Conservation (phyloP, 1,140 invertebrate species). For the Harlomillsia oculata region DNA sequence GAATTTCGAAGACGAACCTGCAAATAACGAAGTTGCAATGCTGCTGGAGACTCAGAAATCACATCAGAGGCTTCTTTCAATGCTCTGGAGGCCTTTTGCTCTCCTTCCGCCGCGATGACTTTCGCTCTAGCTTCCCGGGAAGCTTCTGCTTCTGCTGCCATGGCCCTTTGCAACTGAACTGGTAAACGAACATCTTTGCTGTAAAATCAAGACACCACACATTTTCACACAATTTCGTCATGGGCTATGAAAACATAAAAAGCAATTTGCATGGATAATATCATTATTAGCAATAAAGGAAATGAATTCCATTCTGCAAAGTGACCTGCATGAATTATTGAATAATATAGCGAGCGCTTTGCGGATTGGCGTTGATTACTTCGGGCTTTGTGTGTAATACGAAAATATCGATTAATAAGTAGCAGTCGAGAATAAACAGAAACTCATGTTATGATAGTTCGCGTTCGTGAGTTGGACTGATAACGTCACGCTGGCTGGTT, state of each 20-base stretch:
- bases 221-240: background rate
- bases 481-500: too few relatives aligned
- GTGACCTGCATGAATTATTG: too few relatives aligned
- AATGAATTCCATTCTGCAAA: too few relatives aligned
- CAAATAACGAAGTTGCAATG: constrained; percentile 46
- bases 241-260: background rate
- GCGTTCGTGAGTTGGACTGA: too few relatives aligned
- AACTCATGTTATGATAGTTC: too few relatives aligned
- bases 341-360: too few relatives aligned
- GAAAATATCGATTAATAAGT: too few relatives aligned
- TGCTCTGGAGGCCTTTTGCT: constrained; percentile 45
- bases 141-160: constrained; percentile 52
- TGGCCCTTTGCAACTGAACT: constrained; percentile 49
- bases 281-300: too few relatives aligned
- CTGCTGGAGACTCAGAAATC: constrained; percentile 38
- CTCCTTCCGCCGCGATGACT: constrained; percentile 50
- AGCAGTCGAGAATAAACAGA: too few relatives aligned
- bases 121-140: constrained; percentile 48
- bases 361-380: too few relatives aligned
- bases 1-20: constrained; percentile 44
- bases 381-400: too few relatives aligned
- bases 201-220: constrained; percentile 1
- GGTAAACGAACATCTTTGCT: constrained; percentile 50
- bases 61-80: constrained; percentile 47
- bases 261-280: too few relatives aligned